Evolutionary conservation across 2,888 invertebrate genomes (phyloP).

Genomic region (Leptogaster cylindrica): DNA sequence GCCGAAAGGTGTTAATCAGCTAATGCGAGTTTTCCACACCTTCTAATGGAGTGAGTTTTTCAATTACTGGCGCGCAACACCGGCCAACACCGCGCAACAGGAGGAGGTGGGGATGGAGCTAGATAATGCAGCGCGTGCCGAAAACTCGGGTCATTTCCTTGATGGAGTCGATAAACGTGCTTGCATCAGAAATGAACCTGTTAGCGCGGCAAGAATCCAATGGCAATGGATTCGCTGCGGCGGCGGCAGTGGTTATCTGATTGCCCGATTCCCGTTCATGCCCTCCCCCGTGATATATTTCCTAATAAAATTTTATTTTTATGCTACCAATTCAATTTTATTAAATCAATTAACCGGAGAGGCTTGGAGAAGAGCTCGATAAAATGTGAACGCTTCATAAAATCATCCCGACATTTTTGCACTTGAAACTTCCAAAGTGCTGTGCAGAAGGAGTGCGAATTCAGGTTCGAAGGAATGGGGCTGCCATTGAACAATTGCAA

Average conservation of each 20-base stretch:
- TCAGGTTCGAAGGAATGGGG: not conserved
- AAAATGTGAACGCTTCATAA: conserved; percentile 39
- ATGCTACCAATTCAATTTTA: conserved; percentile 39
- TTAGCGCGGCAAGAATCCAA: not conserved
- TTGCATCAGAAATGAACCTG: not conserved
- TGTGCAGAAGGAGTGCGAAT: not conserved
- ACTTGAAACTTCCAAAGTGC: conserved; percentile 14
- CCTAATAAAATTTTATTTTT: conserved; percentile 40
- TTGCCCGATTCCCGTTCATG: too few relatives aligned
- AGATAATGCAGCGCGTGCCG: conserved; percentile 11
- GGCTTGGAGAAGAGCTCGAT: conserved; percentile 37
- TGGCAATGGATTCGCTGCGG: not conserved
- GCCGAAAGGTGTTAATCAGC: too few relatives aligned
- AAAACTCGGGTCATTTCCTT: conserved; percentile 21
- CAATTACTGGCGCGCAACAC: too few relatives aligned
- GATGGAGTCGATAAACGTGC: conserved; percentile 16
- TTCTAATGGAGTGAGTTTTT: too few relatives aligned
- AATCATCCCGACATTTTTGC: conserved; percentile 27
- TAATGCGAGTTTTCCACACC: too few relatives aligned
- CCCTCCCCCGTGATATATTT: conserved; percentile 26
- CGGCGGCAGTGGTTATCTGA: conserved; percentile 1
- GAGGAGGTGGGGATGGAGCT: too few relatives aligned
- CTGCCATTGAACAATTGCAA: conserved; percentile 12
- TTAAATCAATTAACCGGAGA: conserved; percentile 41
- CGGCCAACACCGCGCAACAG: too few relatives aligned